Conservation (phyloP, 2,797 vertebrate genomes). For the Paratrypauchen microcephalus region DNA sequence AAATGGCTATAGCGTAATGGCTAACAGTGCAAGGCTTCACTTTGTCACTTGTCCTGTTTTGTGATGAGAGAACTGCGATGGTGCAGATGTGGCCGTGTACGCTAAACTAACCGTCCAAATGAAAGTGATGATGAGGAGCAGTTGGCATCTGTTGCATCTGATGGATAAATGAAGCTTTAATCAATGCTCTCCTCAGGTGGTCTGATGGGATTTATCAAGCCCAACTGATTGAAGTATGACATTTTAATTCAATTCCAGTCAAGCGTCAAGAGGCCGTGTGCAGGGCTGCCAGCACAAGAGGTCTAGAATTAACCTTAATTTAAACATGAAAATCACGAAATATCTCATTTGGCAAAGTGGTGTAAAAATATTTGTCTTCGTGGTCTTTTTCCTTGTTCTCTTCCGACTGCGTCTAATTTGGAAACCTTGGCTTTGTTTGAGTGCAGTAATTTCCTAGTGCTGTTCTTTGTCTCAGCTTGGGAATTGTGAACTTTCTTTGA, state of each 20-base stretch:
- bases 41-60: too few relatives aligned
- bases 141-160: constrained; percentile 23
- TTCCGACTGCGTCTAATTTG: constrained; percentile 3
- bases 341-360: constrained; percentile 11
- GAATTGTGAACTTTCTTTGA: constrained; percentile 6
- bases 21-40: too few relatives aligned
- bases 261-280: constrained; percentile 13
- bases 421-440: constrained; percentile 9
- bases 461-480: neutral
- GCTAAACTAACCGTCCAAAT: constrained; percentile 17
- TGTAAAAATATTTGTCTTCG: constrained; percentile 4
- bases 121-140: constrained; percentile 15
- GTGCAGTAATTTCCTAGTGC: neutral
- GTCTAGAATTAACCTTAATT: constrained; percentile 1
- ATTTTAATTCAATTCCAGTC: constrained; percentile 50
- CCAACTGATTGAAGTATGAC: constrained; percentile 45
- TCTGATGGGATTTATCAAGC: constrained; percentile 37
- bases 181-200: constrained; percentile 46
- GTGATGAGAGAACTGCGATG: constrained; percentile 25
- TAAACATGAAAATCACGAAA: neutral
- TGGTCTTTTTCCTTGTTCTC: neutral
- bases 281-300: neutral
- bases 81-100: constrained; percentile 66
- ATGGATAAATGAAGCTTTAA: constrained; percentile 41
- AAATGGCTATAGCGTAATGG: too few relatives aligned